A percentile compares a stretch with the other conserved stretches of the same genome.
Evolutionary conservation across 2,797 vertebrate genomes (phyloP).

Genomic region (Periophthalmus magnuspinnatus): DNA sequence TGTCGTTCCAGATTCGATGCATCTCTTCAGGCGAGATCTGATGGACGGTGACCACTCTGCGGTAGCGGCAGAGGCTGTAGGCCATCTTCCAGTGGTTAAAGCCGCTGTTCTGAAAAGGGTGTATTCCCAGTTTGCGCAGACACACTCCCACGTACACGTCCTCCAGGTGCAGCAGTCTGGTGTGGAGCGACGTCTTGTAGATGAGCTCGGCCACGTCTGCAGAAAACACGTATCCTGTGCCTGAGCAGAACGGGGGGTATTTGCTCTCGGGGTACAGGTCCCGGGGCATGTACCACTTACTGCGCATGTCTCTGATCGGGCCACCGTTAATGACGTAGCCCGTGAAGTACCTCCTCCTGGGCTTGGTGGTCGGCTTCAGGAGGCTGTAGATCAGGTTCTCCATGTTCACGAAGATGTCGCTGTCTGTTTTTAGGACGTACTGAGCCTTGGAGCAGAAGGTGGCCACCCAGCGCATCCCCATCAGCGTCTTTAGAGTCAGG

Average conservation of each 20-base stretch:
- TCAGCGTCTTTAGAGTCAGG: conserved; percentile 95
- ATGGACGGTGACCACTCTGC: conserved; percentile 94
- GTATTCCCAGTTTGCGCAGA: conserved; percentile 93
- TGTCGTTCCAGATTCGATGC: conserved; percentile 99
- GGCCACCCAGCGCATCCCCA: conserved; percentile 98
- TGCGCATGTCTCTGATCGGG: conserved; percentile 95
- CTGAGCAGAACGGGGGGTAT: conserved; percentile 98
- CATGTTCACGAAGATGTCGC: conserved; percentile 99
- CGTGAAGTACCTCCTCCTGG: conserved; percentile 93
- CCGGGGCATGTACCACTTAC: conserved; percentile 98
- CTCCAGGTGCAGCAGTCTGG: conserved; percentile 94
- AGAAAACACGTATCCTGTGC: conserved; percentile 97
- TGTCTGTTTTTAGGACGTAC: conserved; percentile 98
- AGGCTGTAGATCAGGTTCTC: conserved; percentile 98
- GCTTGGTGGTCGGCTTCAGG: conserved; percentile 92
- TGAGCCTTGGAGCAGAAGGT: conserved; percentile 92
- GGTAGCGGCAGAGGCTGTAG: conserved; percentile 95
- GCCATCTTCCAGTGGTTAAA: conserved; percentile 99
- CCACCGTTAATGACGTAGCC: conserved; percentile 97
- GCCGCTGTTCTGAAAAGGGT: conserved; percentile 98
- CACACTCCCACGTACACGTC: conserved; percentile 97
- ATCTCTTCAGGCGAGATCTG: conserved; percentile 99
- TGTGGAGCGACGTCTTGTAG: conserved; percentile 95
- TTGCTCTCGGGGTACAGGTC: conserved; percentile 96
- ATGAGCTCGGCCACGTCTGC: conserved; percentile 95